Base-by-base conservation (phyloP, 1,140 invertebrate species). In the Gryon sp. region DNA sequence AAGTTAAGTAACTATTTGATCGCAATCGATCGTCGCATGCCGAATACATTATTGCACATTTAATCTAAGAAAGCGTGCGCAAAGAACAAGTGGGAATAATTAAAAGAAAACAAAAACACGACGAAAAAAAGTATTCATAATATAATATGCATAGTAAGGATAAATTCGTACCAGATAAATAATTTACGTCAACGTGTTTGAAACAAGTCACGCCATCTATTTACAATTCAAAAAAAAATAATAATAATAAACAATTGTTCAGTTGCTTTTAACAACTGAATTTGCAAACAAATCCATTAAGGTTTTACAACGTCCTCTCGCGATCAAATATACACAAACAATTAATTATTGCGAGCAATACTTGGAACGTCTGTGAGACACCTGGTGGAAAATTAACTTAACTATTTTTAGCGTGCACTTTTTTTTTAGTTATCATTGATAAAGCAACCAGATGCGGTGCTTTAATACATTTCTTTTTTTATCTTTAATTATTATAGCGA, bases 1-100 rank as follows among this genome's bases (percentile, higher is more conserved):
- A 57, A 48, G 45, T 76, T 76, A 76, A 70, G 73, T 76, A 76
- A 68, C 73, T 63, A 69, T 63, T 60, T 18, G 28, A 52, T 65
- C 60, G 46, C 22, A 30, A 9, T 26, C 14, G 41, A 66, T 41
- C 28, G 14, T 55, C 62, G 26, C 26, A 65, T 65, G 24, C 26
- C 40, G 14, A 73, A 53, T 48, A 76, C 30, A 69, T 40, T 55
- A 76, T 63, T 70, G 60, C 50, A 79, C 55, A 72, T 62, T 75
- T 32, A 28, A 16, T 74, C 50, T 40, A 77, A 38, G 62, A 62
- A 73, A 52, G 43, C 40, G 53, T 52, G 18, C 41, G 18, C 28
- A 46, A 53, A 52, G 22, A 57, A 59, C 28, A 48, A 66, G 43
- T 63, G 62, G 40, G 53, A 55, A 63, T 55, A 32, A 62, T 70